Evolutionary conservation across 2,888 invertebrate species (phyloP).

Genomic region (Omphaloscelis lunosa): DNA sequence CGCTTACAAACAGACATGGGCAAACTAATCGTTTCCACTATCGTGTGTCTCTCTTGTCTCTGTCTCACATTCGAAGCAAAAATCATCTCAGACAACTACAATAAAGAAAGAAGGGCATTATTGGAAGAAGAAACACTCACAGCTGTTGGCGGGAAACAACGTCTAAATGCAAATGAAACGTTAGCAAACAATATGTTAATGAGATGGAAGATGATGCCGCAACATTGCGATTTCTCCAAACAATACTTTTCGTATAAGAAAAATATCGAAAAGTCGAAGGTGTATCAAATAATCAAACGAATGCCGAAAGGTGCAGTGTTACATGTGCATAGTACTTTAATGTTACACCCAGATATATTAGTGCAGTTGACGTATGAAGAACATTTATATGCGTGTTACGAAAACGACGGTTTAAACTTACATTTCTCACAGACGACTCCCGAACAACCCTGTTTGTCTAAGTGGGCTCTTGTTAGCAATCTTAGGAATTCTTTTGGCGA

Average conservation of each 20-base stretch:
- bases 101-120: conserved; percentile 69
- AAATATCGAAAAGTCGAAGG: conserved; percentile 91
- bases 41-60: conserved; percentile 65
- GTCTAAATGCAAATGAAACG: conserved; percentile 86
- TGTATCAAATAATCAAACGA: conserved; percentile 92
- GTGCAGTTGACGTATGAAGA: conserved; percentile 92
- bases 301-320: conserved; percentile 95
- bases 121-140: conserved; percentile 83
- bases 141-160: conserved; percentile 88
- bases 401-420: conserved; percentile 75
- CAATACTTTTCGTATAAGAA: conserved; percentile 92
- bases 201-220: conserved; percentile 87
- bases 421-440: conserved; percentile 79
- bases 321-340: conserved; percentile 93
- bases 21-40: conserved; percentile 43
- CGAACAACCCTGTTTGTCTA: conserved; percentile 75
- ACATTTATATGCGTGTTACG: conserved; percentile 90
- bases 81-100: conserved; percentile 70
- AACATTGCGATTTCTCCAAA: conserved; percentile 91
- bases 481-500: conserved; percentile 84
- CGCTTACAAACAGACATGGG: conserved; percentile 41
- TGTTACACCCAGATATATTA: conserved; percentile 91
- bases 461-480: conserved; percentile 89
- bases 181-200: conserved; percentile 90
- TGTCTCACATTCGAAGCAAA: conserved; percentile 67